Base-by-base conservation (phyloP, 2,113 vertebrate species). In the Phrynosoma platyrhinos region DNA sequence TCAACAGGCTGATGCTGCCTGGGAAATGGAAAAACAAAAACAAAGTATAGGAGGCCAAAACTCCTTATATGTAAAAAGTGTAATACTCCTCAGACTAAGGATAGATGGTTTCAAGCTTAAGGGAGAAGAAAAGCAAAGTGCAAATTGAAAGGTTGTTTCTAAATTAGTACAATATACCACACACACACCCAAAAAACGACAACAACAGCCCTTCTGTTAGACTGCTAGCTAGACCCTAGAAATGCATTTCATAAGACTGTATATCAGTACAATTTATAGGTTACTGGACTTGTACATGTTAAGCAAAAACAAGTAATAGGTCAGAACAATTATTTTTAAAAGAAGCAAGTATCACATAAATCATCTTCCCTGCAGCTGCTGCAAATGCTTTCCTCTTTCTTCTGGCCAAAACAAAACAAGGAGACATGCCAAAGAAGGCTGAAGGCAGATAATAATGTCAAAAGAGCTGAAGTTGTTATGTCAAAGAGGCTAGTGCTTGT, bases 301-400 rank as follows among this genome's bases (percentile, higher is more conserved):
- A 18, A 82, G 91, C 74, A 88, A 92, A 90, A 86, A 42, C 27
- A 36, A 91, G 79, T 80, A 86, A 88, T 86, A 87, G 84, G 81
- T 94, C 80, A 79, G 83, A 82, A 12, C 47, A 75, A 84, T 66
- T 82, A 81, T 72, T 93, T 94, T 76, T 93, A 83, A 77, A 40
- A 84, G 13, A 74, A 27, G 80, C 82, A 92, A 93, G 81, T 7
- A 25, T 27, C 10, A 14, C 16, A n/a, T 77, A 83, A 82, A 83
- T 40, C 1, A 88, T 18, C 0, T 5, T 6, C 13, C 52, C 16
- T 23, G 2, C 0, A 83, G 8, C 3, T 83, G 4, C 21, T 80
- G 25, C 20, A 55, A 68, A 77, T 23, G 18, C 82, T 80, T 27
- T 0, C 30, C 47, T 21, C 30, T 8, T 1, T 0, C 90, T 88